These are phyloP conservation scores for Dysmachus trigonus DNA, from an alignment of 2,888 invertebrate species.

Conservation along the genomic window DNA sequence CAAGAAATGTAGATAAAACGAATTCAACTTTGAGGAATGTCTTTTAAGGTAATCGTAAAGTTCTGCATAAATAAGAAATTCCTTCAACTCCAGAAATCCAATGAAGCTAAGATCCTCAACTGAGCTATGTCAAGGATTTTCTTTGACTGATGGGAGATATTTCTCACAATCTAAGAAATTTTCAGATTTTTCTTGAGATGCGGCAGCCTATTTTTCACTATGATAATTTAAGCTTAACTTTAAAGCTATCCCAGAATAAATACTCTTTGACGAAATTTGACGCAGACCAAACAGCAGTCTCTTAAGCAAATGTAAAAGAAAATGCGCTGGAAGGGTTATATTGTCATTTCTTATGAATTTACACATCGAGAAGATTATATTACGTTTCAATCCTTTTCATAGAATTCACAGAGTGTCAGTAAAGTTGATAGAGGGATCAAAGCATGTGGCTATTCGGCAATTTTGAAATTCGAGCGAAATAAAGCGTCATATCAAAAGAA, in stretches of 20 bases:
- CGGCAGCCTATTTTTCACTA: background rate
- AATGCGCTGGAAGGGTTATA: background rate
- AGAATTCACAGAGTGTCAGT: background rate
- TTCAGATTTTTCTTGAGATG: background rate
- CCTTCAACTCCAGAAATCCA: background rate
- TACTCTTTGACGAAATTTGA: background rate
- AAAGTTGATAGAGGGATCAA: background rate
- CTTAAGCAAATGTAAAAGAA: background rate
- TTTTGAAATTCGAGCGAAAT: background rate
- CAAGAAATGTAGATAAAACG: background rate
- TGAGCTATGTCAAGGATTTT: background rate
- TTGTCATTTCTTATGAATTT: background rate
- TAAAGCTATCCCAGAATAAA: background rate
- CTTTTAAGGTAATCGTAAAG: background rate
- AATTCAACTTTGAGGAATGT: background rate
- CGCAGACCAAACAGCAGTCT: background rate
- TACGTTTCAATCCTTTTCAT: background rate
- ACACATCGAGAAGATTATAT: background rate
- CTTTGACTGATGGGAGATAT: background rate
- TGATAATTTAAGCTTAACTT: background rate
- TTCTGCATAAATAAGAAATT: background rate
- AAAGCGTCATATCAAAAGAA: background rate
- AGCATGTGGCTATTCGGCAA: background rate
- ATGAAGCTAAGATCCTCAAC: background rate
- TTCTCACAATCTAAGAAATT: background rate